Percentiles rank a stretch among this genome's conserved stretches.
Conservation (phyloP, 2,113 vertebrate genomes). For the Nanger granti region DNA sequence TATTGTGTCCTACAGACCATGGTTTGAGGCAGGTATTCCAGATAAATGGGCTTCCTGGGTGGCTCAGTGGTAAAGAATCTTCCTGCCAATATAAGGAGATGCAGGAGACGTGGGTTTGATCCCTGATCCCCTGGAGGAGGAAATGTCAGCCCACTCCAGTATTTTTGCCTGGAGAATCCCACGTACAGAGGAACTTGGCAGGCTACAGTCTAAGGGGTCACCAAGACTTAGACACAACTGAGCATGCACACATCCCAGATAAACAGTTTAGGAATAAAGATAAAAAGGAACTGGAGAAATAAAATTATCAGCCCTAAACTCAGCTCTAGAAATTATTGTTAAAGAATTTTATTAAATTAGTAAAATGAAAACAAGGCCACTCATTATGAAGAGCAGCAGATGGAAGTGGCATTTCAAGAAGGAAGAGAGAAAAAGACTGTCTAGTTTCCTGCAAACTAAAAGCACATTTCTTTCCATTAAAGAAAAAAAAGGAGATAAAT, state of each 20-base stretch:
- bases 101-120: not conserved
- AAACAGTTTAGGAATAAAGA: not conserved
- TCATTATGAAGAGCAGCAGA: not conserved
- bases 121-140: not conserved
- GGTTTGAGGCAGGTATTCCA: not conserved
- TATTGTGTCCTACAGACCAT: not conserved
- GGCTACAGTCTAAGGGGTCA: not conserved
- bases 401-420: not conserved
- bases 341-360: not conserved
- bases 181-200: not conserved
- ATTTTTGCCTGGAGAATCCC: not conserved
- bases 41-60: not conserved
- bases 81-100: not conserved
- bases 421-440: not conserved
- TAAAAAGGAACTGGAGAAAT: not conserved
- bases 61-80: not conserved
- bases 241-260: not conserved
- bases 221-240: not conserved
- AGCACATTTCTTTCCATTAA: not conserved
- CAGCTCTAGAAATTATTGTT: not conserved
- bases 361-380: not conserved
- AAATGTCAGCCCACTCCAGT: not conserved
- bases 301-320: not conserved
- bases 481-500: not conserved
- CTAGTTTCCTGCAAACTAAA: not conserved